A percentile compares a stretch with the other conserved stretches of the same genome.
These are phyloP conservation scores for Julus scanicus DNA, from an alignment of 2,888 invertebrate species.

Conservation along the genomic window DNA sequence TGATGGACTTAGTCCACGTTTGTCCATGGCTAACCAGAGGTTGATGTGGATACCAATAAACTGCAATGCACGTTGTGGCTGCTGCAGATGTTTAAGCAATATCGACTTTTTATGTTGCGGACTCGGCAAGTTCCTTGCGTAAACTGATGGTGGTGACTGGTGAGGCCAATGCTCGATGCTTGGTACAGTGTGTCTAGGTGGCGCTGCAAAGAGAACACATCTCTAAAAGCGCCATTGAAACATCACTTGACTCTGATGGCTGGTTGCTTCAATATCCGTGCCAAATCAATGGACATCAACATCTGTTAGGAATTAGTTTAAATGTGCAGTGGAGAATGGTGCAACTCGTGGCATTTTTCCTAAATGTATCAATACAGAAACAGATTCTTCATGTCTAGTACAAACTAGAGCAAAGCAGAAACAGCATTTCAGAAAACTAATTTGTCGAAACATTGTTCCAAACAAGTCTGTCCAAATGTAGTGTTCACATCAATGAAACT, in stretches of 20 bases:
- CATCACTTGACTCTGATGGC: neutral
- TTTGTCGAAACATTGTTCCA: too few relatives aligned
- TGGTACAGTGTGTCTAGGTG: neutral
- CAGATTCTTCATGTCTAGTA: too few relatives aligned
- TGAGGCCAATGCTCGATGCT: neutral
- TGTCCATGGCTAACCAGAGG: neutral
- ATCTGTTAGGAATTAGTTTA: too few relatives aligned
- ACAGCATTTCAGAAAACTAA: too few relatives aligned
- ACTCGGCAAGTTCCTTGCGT: neutral
- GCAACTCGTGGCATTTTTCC: too few relatives aligned
- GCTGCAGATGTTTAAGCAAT: neutral
- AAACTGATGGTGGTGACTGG: neutral
- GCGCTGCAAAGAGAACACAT: neutral
- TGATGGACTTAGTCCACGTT: neutral
- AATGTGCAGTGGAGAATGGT: too few relatives aligned
- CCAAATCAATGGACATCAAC: too few relatives aligned
- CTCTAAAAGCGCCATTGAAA: neutral
- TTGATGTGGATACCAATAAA: neutral
- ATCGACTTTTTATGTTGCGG: neutral
- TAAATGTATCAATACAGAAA: too few relatives aligned
- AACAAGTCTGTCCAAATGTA: too few relatives aligned
- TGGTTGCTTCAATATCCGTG: neutral
- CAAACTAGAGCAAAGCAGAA: too few relatives aligned
- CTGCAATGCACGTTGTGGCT: neutral
- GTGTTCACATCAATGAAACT: too few relatives aligned